Conservation (phyloP, 2,888 invertebrate genomes). For the Acanthopleura granulata region DNA sequence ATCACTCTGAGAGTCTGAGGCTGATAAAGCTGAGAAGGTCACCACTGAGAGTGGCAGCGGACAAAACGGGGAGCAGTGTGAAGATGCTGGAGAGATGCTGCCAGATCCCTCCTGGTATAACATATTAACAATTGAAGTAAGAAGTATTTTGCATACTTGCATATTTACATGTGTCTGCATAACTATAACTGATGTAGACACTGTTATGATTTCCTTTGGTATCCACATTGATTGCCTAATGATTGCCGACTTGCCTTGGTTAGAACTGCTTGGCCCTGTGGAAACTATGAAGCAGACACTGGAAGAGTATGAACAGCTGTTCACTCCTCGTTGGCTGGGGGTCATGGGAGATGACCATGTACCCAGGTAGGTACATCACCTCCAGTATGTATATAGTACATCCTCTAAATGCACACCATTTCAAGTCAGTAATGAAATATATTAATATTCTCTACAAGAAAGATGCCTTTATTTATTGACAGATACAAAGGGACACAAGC, state of each 20-base stretch:
- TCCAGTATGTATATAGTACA: background rate
- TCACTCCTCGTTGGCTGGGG: conserved; percentile 67
- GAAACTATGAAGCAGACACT: conserved; percentile 55
- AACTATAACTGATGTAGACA: too few species aligned
- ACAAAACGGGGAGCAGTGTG: conserved; percentile 20
- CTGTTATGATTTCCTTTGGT: too few species aligned
- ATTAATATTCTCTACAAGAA: too few species aligned
- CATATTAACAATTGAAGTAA: too few species aligned
- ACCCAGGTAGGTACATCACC: conserved; percentile 56
- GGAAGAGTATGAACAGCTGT: conserved; percentile 61
- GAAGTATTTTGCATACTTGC: too few species aligned
- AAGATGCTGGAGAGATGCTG: conserved; percentile 26
- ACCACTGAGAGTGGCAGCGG: conserved; percentile 31
- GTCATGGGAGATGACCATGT: conserved; percentile 61
- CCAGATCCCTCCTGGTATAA: conserved; percentile 55
- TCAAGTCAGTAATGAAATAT: too few species aligned
- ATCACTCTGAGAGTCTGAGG: conserved; percentile 27
- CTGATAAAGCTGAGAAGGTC: conserved; percentile 24
- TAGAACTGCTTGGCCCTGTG: conserved; percentile 58
- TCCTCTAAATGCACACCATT: too few species aligned
- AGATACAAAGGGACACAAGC: too few species aligned
- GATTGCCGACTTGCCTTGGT: too few species aligned
- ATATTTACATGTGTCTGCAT: too few species aligned
- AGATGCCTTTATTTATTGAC: too few species aligned
- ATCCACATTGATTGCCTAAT: too few species aligned